Evolutionary conservation across 1,140 invertebrate species (phyloP).

Genomic region (Monomorium pharaonis): DNA sequence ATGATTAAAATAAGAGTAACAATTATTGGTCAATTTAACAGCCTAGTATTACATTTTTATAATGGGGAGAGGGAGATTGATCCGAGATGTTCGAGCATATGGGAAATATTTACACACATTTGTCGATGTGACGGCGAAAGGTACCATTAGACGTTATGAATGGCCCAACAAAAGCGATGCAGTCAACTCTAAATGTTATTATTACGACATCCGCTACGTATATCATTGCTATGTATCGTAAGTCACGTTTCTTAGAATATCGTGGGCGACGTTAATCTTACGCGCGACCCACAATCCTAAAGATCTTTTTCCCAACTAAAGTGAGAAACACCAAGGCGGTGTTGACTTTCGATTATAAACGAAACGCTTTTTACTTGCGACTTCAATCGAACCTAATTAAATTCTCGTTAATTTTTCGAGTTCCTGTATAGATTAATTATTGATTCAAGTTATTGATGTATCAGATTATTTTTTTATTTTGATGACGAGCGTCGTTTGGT

Average conservation of each 20-base stretch:
- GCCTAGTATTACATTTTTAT: no score
- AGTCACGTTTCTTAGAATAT: not conserved
- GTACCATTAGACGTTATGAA: not conserved
- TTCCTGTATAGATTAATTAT: not conserved
- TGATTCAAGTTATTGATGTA: not conserved
- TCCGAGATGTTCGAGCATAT: not conserved
- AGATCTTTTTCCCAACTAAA: not conserved
- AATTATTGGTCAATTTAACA: no score
- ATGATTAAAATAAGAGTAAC: no score
- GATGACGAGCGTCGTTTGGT: not conserved
- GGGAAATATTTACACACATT: not conserved
- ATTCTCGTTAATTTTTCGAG: not conserved
- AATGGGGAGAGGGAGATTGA: not conserved
- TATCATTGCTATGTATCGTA: conserved; percentile 5
- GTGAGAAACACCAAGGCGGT: not conserved
- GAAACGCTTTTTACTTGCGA: not conserved
- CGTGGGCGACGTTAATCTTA: not conserved
- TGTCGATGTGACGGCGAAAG: not conserved
- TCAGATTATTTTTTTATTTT: not conserved
- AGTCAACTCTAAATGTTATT: conserved; percentile 8
- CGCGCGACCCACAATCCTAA: not conserved
- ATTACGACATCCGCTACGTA: conserved; percentile 6
- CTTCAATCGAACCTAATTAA: not conserved
- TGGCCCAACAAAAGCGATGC: not conserved
- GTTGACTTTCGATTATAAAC: not conserved